Conservation (phyloP, 1,140 invertebrate genomes). For the Drosophila biarmipes region DNA sequence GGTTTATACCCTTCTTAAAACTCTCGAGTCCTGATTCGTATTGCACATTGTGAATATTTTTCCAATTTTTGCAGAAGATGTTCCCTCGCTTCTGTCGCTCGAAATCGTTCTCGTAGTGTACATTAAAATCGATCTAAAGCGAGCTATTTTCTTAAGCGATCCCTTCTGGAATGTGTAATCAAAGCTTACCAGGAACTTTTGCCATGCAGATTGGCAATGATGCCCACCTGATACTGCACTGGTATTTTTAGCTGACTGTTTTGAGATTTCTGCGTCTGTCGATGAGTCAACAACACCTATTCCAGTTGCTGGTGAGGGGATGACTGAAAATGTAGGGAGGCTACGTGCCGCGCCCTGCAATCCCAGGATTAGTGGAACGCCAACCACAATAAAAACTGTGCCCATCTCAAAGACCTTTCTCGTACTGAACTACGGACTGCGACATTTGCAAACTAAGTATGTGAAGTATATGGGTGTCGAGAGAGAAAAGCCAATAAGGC, state of each 20-base stretch:
- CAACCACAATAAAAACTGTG: neutral
- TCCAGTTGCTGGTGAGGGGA: neutral
- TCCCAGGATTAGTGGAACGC: neutral
- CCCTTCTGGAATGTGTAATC: constrained; percentile 1
- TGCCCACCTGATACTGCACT: neutral
- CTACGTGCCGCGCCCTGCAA: constrained; percentile 9
- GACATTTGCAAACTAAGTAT: neutral
- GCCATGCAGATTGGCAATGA: constrained; percentile 9
- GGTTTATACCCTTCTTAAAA: constrained; percentile 40
- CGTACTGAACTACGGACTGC: constrained; percentile 15
- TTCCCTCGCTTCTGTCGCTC: neutral
- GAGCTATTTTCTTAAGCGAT: neutral
- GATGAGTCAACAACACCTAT: neutral
- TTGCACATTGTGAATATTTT: constrained; percentile 30
- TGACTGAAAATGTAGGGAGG: constrained; percentile 1
- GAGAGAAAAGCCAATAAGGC: neutral
- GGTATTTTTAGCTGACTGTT: neutral
- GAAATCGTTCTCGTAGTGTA: neutral
- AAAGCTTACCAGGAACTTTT: constrained; percentile 28
- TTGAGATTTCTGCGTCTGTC: neutral
- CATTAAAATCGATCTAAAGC: constrained; percentile 3
- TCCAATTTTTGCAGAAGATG: constrained; percentile 19
- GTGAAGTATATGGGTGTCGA: neutral
- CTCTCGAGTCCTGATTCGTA: constrained; percentile 20
- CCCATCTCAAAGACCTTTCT: constrained; percentile 16